Conservation (phyloP, 92 coral and sea anemone genomes). For the Heliopora coerulea region DNA sequence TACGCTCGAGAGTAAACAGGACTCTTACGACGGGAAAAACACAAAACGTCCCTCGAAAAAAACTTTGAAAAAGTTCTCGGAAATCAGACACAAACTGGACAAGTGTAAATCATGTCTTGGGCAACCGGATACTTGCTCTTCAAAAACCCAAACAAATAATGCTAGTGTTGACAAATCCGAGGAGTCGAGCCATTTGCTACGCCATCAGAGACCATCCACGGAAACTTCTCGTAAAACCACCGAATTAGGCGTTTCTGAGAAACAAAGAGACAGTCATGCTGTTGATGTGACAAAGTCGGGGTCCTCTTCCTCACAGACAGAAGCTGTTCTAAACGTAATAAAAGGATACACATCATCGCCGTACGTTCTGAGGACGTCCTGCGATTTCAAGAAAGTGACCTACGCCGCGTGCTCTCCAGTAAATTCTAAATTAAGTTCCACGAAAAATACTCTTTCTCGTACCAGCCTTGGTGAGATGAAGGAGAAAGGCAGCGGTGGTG, state of each 20-base stretch:
- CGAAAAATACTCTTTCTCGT: background rate
- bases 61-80: background rate
- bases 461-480: background rate
- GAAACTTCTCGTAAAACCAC: background rate
- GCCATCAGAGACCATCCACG: background rate
- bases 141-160: background rate
- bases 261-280: background rate
- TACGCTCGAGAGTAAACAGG: background rate
- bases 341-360: background rate
- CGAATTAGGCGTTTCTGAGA: background rate
- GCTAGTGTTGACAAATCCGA: background rate
- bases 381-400: conserved; percentile 19
- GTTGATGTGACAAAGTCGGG: background rate
- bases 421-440: background rate
- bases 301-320: background rate
- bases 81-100: conserved; percentile 3
- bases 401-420: conserved; percentile 10
- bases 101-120: conserved; percentile 24
- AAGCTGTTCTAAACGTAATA: background rate
- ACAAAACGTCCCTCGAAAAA: background rate
- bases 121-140: background rate
- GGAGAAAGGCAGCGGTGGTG: background rate
- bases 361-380: background rate
- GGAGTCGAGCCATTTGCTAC: conserved; percentile 13
- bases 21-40: background rate